Evolutionary conservation across 2,888 invertebrate genomes (phyloP).

Genomic region (Graphium colonna): DNA sequence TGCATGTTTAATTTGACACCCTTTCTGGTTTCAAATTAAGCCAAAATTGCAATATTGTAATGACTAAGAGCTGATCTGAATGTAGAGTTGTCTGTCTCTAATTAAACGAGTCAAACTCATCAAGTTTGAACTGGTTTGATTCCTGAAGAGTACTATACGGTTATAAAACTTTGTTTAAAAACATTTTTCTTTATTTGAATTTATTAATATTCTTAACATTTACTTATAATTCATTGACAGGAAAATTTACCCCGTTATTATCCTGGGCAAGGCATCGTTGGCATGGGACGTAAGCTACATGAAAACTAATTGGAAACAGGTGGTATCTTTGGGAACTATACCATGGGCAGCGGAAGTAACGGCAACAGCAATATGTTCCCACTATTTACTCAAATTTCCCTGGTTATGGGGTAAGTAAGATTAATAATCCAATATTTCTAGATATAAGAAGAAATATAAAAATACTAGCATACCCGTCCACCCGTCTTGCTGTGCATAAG

Average conservation of each 20-base stretch:
- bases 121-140: too few relatives aligned
- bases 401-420: constrained; percentile 62
- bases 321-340: constrained; percentile 53
- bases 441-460: too few relatives aligned
- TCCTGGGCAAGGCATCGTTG: constrained; percentile 66
- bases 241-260: constrained; percentile 66
- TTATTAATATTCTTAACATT: constrained; percentile 14
- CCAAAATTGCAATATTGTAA: too few relatives aligned
- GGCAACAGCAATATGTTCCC: constrained; percentile 51
- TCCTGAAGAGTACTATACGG: too few relatives aligned
- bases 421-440: too few relatives aligned
- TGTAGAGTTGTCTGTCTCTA: too few relatives aligned
- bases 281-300: constrained; percentile 61
- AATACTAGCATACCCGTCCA: too few relatives aligned
- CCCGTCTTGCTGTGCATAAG: too few relatives aligned
- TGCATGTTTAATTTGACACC: too few relatives aligned
- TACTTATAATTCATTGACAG: constrained; percentile 36
- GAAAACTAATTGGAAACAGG: constrained; percentile 53
- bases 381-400: constrained; percentile 56
- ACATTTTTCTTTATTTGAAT: not conserved
- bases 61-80: too few relatives aligned
- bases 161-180: not conserved
- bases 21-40: too few relatives aligned
- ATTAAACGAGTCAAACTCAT: too few relatives aligned
- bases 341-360: constrained; percentile 63